Evolutionary conservation across 2,113 vertebrate genomes (phyloP), one percentile per base, ranked within the genome.

Genomic region (Gallinago jamesoni): DNA sequence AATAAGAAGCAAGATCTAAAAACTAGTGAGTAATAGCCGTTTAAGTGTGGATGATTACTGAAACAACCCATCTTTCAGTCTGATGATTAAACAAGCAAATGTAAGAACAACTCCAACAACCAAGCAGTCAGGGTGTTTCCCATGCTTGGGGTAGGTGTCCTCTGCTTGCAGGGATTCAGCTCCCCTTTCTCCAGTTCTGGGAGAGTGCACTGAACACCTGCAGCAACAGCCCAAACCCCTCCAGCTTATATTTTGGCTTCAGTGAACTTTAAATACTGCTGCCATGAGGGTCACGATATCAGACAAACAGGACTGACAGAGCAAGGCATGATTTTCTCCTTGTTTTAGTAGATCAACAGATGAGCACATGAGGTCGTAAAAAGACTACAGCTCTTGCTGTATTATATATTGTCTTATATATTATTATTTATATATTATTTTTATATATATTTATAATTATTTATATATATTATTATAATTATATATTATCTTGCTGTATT

Each of bases 111-210:
- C 35, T 41, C 66, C 33, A 76, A 64, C 59, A 73, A 62, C 7
- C 10, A 57, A 60, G 59, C 27, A 77, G 21, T 6, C 23, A 9
- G 10, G 27, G 30, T 57, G 41, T n/a, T 76, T 79, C 60, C 56
- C 2, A 0, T 6, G 12, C 9, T 1, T 6, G 37, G 21, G 28
- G 17, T 43, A 82, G 1, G 1, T 0, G 0, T n/a, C 12, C 35
- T 56, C 62, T 56, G 13, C 70, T 43, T n/a, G 19, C 30, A 57
- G 16, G 14, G 45, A 39, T 89, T 69, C 0, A 0, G 25, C 31
- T 83, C 27, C 53, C 0, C 0, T 8, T 22, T 60, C 64, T 56
- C 25, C 1, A 0, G 15, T 27, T 90, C 55, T 79, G 39, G 50
- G 35, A 55, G 24, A 63, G 31, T 2, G 6, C 30, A 41, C 22